Base-by-base conservation (phyloP, 2,113 vertebrate genomes). In the Ia io region DNA sequence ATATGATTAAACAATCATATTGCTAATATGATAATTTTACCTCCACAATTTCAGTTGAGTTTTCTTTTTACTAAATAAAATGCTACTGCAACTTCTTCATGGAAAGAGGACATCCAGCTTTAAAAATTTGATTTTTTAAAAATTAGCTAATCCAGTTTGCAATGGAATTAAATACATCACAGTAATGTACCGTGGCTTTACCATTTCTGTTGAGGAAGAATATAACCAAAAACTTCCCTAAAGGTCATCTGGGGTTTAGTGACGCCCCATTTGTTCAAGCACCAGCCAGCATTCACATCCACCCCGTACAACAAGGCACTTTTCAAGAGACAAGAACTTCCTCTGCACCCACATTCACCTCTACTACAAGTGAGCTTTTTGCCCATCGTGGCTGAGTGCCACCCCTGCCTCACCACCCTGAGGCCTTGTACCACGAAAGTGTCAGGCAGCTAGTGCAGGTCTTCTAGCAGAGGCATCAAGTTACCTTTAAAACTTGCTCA, bases 1-100 rank as follows among this genome's bases (percentile, higher is more conserved):
- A 63, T 84, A 30, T 78, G 84, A 42, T 44, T 73, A 65, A 91
- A 82, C 13, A 49, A n/a, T 65, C 35, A n/a, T 84, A 35, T 84
- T 79, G 13, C 23, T 78, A 84, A 44, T 67, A 73, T 91, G 53
- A 93, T 70, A 73, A 44, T 42, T 77, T 93, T 61, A 83, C 65
- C 77, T 56, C 63, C 65, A 84, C 61, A 84, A 35, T 73, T 84
- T 71, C 86, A 42, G n/a, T 69, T 91, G 56, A 20, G 32, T 51
- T 51, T 49, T 83, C 51, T 44, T 77, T 91, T 56, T n/a, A 77
- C 44, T 59, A 80, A 79, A 49, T 86, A 49, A 74, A 51, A 70
- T 89, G 44, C 73, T 71, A 47, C 30, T 65, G 30, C 44, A 85
- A 28, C 53, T 16, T 93, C 18, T 79, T 95, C 51, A 35, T 63